These are phyloP conservation scores for Scaptomyza polygonia DNA, from an alignment of 2,888 invertebrate species.

Conservation along the genomic window DNA sequence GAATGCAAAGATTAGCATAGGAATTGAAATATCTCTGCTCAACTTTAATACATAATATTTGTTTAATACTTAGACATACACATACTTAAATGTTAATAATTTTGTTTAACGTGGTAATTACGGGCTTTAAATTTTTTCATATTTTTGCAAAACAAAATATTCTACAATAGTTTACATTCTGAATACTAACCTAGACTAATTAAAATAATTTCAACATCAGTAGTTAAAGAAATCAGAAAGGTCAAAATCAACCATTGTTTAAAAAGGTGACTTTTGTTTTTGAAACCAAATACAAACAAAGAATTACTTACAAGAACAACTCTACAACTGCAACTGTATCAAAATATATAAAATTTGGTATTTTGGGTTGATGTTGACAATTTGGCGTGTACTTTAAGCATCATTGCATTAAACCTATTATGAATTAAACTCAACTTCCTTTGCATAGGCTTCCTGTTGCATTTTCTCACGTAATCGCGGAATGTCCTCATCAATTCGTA, in stretches of 20 bases:
- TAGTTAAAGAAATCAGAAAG: slow-evolving; percentile 6
- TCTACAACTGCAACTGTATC: slow-evolving; percentile 27
- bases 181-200: slow-evolving; percentile 28
- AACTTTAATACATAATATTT: slow-evolving; percentile 17
- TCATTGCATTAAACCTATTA: slow-evolving; percentile 62
- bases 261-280: slow-evolving; percentile 1
- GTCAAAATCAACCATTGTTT: slow-evolving; percentile 7
- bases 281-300: slow-evolving; percentile 12
- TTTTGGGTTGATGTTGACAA: slow-evolving; percentile 16
- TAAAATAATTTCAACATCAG: slow-evolving; percentile 32
- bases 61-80: slow-evolving; percentile 16
- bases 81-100: slow-evolving; percentile 20
- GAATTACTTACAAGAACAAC: slow-evolving; percentile 15
- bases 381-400: slow-evolving; percentile 26
- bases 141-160: slow-evolving; percentile 17
- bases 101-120: slow-evolving; percentile 17
- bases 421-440: slow-evolving; percentile 75
- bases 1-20: slow-evolving; percentile 2
- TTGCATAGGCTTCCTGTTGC: slow-evolving; percentile 86
- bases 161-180: slow-evolving; percentile 32
- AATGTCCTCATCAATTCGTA: slow-evolving; percentile 94
- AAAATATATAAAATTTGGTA: slow-evolving; percentile 21
- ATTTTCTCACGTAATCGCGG: slow-evolving; percentile 91
- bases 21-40: slow-evolving; percentile 1
- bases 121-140: not conserved